Evolutionary conservation across 2,797 vertebrate genomes (phyloP).

Genomic region (Urosaurus nigricauda): DNA sequence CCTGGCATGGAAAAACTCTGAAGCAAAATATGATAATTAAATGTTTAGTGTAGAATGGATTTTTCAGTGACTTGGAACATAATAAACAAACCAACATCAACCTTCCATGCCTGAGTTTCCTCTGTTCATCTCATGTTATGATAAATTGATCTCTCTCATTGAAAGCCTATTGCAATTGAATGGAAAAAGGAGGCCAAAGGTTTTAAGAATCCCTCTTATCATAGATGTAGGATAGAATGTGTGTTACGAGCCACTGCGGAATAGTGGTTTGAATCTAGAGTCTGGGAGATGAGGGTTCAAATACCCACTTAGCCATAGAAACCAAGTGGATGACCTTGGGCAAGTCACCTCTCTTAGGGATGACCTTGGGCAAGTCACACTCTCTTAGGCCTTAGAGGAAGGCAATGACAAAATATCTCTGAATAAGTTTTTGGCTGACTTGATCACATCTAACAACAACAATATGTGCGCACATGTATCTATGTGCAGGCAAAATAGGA

Average conservation of each 20-base stretch:
- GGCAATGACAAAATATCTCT: too few relatives aligned
- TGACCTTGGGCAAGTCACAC: too few relatives aligned
- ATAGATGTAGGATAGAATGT: not conserved
- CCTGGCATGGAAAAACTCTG: not conserved
- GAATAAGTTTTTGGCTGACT: too few relatives aligned
- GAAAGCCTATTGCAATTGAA: too few relatives aligned
- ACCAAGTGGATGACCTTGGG: too few relatives aligned
- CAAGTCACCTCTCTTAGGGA: too few relatives aligned
- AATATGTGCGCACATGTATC: not conserved
- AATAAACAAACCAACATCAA: not conserved
- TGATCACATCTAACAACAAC: too few relatives aligned
- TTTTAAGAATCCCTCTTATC: not conserved
- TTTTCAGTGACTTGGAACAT: not conserved
- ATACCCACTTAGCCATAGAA: too few relatives aligned
- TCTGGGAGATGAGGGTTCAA: too few relatives aligned
- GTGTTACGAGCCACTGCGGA: too few relatives aligned
- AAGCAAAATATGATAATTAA: not conserved
- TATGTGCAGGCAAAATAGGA: not conserved
- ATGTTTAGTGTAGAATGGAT: not conserved
- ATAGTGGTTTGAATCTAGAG: too few relatives aligned
- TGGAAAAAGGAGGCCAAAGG: not conserved
- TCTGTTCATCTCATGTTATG: not conserved
- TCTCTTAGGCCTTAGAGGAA: too few relatives aligned
- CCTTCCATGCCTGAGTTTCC: not conserved
- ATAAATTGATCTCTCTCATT: not conserved